Evolutionary conservation across 2,113 vertebrate genomes (phyloP).

Genomic region (Malurus alboscapulatus): DNA sequence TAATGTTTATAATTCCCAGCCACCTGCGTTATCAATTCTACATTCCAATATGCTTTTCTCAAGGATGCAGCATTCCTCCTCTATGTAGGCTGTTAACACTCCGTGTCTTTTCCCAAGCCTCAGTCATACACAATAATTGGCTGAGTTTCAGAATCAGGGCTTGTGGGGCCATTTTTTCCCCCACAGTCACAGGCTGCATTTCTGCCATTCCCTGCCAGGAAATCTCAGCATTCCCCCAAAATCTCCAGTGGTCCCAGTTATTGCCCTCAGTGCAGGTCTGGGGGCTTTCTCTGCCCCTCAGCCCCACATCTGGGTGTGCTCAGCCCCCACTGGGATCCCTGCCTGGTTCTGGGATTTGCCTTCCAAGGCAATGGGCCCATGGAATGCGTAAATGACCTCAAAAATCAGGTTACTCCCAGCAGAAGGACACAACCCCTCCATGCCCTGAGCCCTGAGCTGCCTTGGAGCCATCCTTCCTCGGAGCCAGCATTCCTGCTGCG

Average conservation of each 20-base stretch:
- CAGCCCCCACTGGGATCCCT: neutral
- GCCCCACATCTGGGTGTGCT: neutral
- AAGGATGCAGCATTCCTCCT: too few relatives aligned
- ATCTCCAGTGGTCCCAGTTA: neutral
- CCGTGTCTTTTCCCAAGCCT: too few relatives aligned
- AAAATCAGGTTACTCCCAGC: neutral
- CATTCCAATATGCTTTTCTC: too few relatives aligned
- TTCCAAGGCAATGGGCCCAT: fast-evolving
- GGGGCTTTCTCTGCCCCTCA: neutral
- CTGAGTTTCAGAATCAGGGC: too few relatives aligned
- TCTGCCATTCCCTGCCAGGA: neutral
- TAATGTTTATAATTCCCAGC: too few relatives aligned
- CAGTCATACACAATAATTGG: too few relatives aligned
- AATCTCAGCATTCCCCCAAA: neutral
- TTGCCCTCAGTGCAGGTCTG: neutral
- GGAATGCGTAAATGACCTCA: neutral
- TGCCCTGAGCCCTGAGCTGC: neutral
- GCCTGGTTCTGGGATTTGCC: neutral
- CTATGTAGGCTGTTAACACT: too few relatives aligned
- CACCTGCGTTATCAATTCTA: too few relatives aligned
- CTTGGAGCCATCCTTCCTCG: neutral
- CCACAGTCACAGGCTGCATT: neutral
- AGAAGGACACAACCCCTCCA: neutral
- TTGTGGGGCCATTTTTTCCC: too few relatives aligned
- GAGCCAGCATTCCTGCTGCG: neutral